Conservation (phyloP, 2,888 invertebrate species). For the Boloria selene region DNA sequence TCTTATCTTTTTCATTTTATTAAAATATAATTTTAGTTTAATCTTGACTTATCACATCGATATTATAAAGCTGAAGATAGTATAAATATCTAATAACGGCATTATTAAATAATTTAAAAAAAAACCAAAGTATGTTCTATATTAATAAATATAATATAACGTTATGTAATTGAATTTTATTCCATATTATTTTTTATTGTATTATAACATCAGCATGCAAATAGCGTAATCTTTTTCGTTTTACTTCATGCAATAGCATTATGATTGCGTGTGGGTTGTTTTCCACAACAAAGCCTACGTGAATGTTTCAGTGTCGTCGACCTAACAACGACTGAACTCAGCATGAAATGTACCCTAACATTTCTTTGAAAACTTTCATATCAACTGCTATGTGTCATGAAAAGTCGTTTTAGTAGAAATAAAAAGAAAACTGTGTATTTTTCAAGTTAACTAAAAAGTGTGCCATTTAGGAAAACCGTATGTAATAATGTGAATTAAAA, state of each 20-base stretch:
- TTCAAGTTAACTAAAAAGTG: constrained; percentile 6
- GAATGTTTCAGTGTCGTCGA: constrained; percentile 45
- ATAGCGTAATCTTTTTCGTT: constrained; percentile 31
- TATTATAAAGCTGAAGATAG: neutral
- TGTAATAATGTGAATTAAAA: too few species aligned
- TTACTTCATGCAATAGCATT: constrained; percentile 34
- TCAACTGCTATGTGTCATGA: constrained; percentile 31
- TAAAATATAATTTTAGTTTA: too few species aligned
- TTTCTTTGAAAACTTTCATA: constrained; percentile 40
- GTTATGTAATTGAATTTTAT: neutral
- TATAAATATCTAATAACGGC: neutral
- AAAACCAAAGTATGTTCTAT: too few species aligned
- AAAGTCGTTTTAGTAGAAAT: constrained; percentile 28
- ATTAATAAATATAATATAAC: too few species aligned
- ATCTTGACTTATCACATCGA: too few species aligned
- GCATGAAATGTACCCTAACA: constrained; percentile 41
- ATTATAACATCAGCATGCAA: constrained; percentile 7
- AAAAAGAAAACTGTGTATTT: constrained; percentile 23
- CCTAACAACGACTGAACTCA: constrained; percentile 43
- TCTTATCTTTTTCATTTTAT: neutral
- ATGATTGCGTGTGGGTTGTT: constrained; percentile 46
- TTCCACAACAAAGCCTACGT: constrained; percentile 43
- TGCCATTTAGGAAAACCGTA: constrained; percentile 5
- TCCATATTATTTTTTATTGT: neutral
- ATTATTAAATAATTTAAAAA: neutral